phyloP scores from a whole-genome alignment of 2,888 invertebrate genomes.

The Amiota mariae region DNA sequence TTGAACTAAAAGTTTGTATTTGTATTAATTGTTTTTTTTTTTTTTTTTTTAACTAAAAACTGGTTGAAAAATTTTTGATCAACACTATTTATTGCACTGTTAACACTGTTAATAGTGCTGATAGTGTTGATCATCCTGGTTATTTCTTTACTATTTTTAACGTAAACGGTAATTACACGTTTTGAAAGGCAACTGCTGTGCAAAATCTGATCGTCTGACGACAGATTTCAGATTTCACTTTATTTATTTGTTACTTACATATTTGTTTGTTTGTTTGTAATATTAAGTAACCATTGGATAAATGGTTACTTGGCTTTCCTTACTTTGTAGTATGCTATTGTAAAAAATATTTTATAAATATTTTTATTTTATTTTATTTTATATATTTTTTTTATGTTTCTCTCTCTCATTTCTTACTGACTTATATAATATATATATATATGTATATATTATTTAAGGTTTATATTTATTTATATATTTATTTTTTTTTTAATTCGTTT shows the following conservation, averaged over 20 bases:
- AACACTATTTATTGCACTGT: conserved; percentile 32
- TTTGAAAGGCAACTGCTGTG: conserved; percentile 65
- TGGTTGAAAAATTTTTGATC: conserved; percentile 57
- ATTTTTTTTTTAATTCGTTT: conserved; percentile 32
- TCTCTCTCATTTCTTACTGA: conserved; percentile 43
- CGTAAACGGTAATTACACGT: conserved; percentile 66
- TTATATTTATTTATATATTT: conserved; percentile 54
- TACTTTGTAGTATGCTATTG: conserved; percentile 63
- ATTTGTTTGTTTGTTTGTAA: conserved; percentile 57
- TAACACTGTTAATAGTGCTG: not conserved
- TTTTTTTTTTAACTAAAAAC: conserved; percentile 58
- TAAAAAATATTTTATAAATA: conserved; percentile 66
- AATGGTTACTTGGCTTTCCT: conserved; percentile 58
- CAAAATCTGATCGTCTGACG: conserved; percentile 43
- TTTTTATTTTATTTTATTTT: conserved; percentile 41
- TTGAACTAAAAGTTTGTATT: conserved; percentile 53
- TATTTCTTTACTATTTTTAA: conserved; percentile 59
- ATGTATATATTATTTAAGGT: conserved; percentile 43
- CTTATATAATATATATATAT: conserved; percentile 52
- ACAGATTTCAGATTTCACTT: conserved; percentile 34
- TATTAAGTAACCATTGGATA: no score
- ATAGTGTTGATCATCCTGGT: conserved; percentile 8
- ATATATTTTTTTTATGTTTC: not conserved
- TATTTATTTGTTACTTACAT: conserved; percentile 18
- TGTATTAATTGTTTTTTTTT: conserved; percentile 53